phyloP scores from a whole-genome alignment of 2,113 vertebrate species.

The Myiopsitta monachus region DNA sequence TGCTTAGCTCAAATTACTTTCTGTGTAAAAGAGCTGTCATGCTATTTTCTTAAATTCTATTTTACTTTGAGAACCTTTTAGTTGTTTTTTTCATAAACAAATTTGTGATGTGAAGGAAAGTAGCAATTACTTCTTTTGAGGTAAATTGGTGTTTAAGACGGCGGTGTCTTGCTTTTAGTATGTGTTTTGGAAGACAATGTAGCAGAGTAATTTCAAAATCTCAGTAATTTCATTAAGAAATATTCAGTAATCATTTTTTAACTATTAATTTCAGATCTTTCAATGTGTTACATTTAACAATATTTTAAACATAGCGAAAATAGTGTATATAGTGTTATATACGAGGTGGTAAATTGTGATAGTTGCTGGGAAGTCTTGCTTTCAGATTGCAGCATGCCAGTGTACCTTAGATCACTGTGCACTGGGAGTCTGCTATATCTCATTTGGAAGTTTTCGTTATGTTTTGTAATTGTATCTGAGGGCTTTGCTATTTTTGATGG shows the following conservation, averaged over 20 bases:
- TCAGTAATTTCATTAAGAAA: neutral
- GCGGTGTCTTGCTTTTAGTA: neutral
- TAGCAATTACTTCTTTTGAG: neutral
- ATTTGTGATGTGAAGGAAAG: neutral
- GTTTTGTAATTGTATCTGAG: neutral
- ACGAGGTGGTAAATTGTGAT: neutral
- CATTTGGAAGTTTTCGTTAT: neutral
- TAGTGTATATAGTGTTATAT: neutral
- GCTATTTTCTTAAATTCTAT: conserved; percentile 23
- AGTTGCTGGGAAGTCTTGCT: neutral
- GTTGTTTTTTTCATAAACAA: neutral
- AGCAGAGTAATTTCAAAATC: neutral
- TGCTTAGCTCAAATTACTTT: conserved; percentile 38
- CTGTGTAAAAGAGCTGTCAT: conserved; percentile 7
- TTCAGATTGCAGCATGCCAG: neutral
- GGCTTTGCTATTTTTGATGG: neutral
- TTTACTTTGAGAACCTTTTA: conserved; percentile 33
- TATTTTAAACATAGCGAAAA: neutral
- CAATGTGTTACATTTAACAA: neutral
- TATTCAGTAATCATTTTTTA: neutral
- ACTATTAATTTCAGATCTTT: neutral
- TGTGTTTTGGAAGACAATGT: neutral
- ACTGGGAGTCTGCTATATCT: neutral
- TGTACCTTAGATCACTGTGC: neutral
- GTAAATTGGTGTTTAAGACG: neutral